Base-by-base conservation (phyloP, 1,140 invertebrate genomes). In the Holotrichia oblita region DNA sequence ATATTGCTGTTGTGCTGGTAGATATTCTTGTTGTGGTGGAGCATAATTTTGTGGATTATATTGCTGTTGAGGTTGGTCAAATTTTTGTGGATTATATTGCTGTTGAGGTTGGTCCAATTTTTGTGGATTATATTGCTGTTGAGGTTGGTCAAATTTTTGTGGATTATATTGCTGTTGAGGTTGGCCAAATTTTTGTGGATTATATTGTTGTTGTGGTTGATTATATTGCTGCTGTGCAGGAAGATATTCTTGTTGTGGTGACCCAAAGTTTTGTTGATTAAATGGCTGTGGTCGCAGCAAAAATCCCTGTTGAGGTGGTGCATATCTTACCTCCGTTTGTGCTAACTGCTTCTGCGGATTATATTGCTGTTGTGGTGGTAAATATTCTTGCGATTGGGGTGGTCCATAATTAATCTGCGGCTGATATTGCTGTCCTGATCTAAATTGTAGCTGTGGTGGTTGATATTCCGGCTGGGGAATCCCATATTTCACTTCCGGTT, bases 341-440 rank as follows among this genome's bases (percentile, higher is more conserved):
- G 17, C 69, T 55, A 27, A 73, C n/a, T 40, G 61, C 72, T 72
- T 59, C 8, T 64, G 24, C 9, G 81, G 81, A 2, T 77, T 73
- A 76, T 81, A 80, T 40, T 80, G 12, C 69, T 64, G 75, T 27
- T 74, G 42, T 27, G 81, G 80, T 10, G 80, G 77, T 0, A 77
- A 75, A 59, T 81, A 82, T 40, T 20, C 40, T 10, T 22, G 12
- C 34, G n/a, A n/a, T n/a, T 59, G 44, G 6, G 78, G 69, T 22
- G 40, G 24, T 20, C 69, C 69, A 76, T 48, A 73, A 27, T 40
- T 22, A n/a, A n/a, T 9, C 10, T 40, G 72, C 0, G 40, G 72
- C 22, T 17, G 6, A 27, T 61, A 14, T 61, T 61, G 59, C 14
- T 24, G 59, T n/a, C 6, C 6, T 61, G 8, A 20, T 22, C 4